Base-by-base conservation (phyloP, 2,113 vertebrate genomes). In the Tonatia bakeri region DNA sequence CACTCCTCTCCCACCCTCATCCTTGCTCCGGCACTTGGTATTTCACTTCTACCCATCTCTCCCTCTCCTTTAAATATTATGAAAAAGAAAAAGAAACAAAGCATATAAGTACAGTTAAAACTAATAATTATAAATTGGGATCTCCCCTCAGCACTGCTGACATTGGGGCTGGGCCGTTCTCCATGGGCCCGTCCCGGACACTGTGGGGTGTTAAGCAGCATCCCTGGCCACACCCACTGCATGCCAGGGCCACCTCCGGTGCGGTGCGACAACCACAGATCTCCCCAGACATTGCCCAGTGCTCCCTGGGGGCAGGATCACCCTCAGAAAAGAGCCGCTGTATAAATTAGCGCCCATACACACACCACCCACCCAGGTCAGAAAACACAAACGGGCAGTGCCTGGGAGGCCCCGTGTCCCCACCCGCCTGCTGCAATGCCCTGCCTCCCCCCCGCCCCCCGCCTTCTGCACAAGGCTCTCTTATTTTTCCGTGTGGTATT, bases 81-180 rank as follows among this genome's bases (percentile, higher is more conserved):
- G 40, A 85, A 75, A n/a, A 36, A 38, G 1, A 61, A 36, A 40
- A 67, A 67, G 28, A 52, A 92, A 54, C 43, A 11, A 65, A 89
- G 38, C 64, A 56, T 19, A 14, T 10, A 69, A 28, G 19, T 26
- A 15, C 50, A 17, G 50, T 17, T 52, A 52, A 52, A 52, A 75
- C 24, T 2, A 16, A 4, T 13, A 47, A 43, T 33, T 47, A 11
- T 5, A 33, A 22, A 40, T 26, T 26, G 26, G 15, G 36, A 31
- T 59, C 38, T n/a, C 31, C 12, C 77, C 64, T 14, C 0, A 1
- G 84, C 54, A 33, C 45, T 14, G 1, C 31, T 20, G 47, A 45
- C 31, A 5, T 1, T 0, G 1, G 24, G 50, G 24, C 7, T 0
- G 2, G 56, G 1, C 4, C 22, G 0, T 7, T 33, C 28, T 15